phyloP scores from a whole-genome alignment of 2,113 vertebrate genomes.

The Clupea harengus region DNA sequence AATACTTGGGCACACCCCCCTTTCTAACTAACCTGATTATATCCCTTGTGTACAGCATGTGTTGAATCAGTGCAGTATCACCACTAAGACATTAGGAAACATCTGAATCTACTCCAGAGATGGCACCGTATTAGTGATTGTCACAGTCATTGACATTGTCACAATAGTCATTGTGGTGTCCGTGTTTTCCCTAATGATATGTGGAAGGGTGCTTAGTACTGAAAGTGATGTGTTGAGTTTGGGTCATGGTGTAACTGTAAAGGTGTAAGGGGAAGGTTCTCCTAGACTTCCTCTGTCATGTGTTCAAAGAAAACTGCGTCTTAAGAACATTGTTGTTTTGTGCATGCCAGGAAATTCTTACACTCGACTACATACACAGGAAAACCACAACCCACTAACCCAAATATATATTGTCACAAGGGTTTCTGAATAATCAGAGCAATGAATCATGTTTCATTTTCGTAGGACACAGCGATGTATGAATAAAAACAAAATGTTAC shows the following conservation, averaged over 20 bases:
- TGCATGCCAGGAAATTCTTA: constrained; percentile 44
- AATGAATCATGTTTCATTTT: not conserved
- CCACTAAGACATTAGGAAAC: too few relatives aligned
- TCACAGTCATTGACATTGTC: too few relatives aligned
- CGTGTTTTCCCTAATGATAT: not conserved
- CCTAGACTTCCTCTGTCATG: not conserved
- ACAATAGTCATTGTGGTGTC: too few relatives aligned
- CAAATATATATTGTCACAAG: constrained; percentile 6
- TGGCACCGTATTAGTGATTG: too few relatives aligned
- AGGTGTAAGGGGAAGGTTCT: not conserved
- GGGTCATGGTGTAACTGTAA: not conserved
- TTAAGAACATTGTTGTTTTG: constrained; percentile 26
- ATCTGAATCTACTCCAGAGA: too few relatives aligned
- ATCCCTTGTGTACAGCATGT: too few relatives aligned
- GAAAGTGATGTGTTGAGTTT: not conserved
- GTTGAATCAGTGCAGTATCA: too few relatives aligned
- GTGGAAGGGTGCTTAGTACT: too few relatives aligned
- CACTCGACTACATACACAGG: constrained; percentile 35
- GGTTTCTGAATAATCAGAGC: not conserved
- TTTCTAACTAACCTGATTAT: too few relatives aligned
- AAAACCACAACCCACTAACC: constrained; percentile 54
- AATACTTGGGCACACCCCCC: too few relatives aligned
- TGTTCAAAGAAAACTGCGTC: not conserved
- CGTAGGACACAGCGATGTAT: not conserved
- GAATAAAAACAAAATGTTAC: not conserved